These are phyloP conservation scores for Ladona fulva DNA, from an alignment of 1,140 invertebrate species.

Conservation along the genomic window DNA sequence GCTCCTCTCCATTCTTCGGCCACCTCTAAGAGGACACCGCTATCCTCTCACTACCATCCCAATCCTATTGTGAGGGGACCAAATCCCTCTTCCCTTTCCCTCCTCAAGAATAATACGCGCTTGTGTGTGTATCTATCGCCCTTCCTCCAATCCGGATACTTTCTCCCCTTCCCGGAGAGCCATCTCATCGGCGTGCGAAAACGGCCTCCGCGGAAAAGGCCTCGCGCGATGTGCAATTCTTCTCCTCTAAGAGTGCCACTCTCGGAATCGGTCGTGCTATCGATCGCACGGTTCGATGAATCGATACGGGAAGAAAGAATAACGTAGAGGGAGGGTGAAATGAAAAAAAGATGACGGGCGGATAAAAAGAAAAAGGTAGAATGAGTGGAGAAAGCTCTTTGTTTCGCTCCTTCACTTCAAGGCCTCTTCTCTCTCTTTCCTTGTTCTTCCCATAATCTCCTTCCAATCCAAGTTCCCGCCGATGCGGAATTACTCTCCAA, in stretches of 20 bases:
- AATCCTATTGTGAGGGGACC: constrained; percentile 2
- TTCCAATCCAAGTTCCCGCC: too few relatives aligned
- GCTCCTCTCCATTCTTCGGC: neutral
- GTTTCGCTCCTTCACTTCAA: neutral
- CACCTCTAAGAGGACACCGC: neutral
- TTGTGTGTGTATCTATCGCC: neutral
- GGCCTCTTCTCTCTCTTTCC: neutral
- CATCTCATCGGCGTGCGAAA: neutral
- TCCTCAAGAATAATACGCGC: neutral
- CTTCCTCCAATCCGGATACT: neutral
- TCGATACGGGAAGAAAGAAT: neutral
- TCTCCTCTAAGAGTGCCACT: neutral
- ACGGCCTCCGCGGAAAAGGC: neutral
- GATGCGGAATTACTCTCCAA: too few relatives aligned
- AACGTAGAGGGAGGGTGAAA: neutral
- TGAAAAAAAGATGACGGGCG: neutral
- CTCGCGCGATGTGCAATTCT: neutral
- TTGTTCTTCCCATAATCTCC: too few relatives aligned
- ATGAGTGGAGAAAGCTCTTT: neutral
- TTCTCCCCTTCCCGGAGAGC: neutral
- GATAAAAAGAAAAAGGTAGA: neutral
- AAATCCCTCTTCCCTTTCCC: too few relatives aligned
- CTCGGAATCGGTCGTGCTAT: neutral
- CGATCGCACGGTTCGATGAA: neutral
- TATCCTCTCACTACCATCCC: neutral